These are phyloP conservation scores for Naso thynnoides DNA, from an alignment of 2,797 vertebrate species.

Conservation along the genomic window DNA sequence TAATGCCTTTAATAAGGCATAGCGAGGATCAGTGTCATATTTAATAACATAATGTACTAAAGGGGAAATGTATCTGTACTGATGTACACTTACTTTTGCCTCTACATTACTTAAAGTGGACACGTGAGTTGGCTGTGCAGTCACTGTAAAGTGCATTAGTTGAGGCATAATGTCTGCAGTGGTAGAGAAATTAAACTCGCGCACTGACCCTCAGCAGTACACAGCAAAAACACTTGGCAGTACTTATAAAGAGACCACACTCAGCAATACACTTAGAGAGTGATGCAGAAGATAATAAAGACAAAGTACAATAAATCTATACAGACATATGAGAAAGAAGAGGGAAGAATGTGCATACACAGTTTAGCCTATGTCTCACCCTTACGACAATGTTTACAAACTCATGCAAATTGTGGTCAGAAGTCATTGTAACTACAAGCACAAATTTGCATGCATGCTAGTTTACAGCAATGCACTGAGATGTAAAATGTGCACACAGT, in stretches of 20 bases:
- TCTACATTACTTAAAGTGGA: constrained; percentile 4
- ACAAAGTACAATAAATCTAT: constrained; percentile 8
- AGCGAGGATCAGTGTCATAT: background rate
- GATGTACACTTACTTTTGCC: background rate
- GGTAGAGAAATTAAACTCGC: constrained; percentile 2
- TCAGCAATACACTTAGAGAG: constrained; percentile 5
- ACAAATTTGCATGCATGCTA: constrained; percentile 17
- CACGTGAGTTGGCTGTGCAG: constrained; percentile 8
- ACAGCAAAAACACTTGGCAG: background rate
- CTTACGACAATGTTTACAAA: constrained; percentile 25
- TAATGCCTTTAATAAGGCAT: background rate
- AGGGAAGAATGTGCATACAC: background rate
- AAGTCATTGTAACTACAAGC: constrained; percentile 16
- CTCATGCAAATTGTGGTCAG: constrained; percentile 3
- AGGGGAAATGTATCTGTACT: background rate
- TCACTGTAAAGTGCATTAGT: constrained; percentile 12
- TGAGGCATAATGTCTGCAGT: constrained; percentile 11
- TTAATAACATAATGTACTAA: background rate
- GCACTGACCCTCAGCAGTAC: too few species aligned
- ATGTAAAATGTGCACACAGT: constrained; percentile 21
- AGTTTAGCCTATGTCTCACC: constrained; percentile 12
- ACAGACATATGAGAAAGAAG: background rate
- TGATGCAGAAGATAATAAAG: background rate
- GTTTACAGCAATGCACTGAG: background rate
- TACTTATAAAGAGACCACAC: background rate